Percentiles rank a stretch among this genome's conserved stretches.
Conservation (phyloP, 2,888 invertebrate genomes). For the Galerucella nymphaeae region DNA sequence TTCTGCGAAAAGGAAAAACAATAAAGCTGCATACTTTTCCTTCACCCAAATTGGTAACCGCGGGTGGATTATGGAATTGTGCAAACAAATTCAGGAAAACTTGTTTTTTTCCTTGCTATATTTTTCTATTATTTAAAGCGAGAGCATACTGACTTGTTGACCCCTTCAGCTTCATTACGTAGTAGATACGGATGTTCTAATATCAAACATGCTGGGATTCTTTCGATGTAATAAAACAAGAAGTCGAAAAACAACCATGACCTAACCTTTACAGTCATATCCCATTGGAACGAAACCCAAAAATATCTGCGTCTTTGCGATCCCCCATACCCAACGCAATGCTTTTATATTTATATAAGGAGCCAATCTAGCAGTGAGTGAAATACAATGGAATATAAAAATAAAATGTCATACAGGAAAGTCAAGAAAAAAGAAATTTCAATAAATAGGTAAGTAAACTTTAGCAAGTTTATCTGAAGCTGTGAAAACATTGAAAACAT, state of each 20-base stretch:
- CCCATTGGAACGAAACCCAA: constrained; percentile 9
- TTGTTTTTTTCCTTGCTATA: not conserved
- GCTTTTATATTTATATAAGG: constrained; percentile 13
- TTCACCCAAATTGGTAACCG: no score
- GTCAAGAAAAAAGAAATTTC: no score
- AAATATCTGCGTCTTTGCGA: constrained; percentile 25
- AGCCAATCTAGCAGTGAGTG: not conserved
- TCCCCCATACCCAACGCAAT: constrained; percentile 26
- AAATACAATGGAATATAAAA: not conserved
- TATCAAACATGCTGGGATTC: constrained; percentile 18
- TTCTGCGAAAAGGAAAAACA: no score
- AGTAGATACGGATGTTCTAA: not conserved
- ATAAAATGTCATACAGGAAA: no score
- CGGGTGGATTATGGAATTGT: not conserved
- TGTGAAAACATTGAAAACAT: no score
- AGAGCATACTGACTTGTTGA: not conserved
- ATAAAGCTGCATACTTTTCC: no score
- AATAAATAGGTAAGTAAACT: no score
- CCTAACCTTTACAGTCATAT: constrained; percentile 18
- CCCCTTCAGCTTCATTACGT: not conserved
- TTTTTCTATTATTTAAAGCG: not conserved
- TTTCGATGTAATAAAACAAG: constrained; percentile 12
- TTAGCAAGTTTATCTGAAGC: no score
- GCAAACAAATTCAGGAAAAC: not conserved
- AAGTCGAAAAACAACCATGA: constrained; percentile 25